Evolutionary conservation across 2,113 vertebrate genomes (phyloP).

Genomic region (Morone saxatilis): DNA sequence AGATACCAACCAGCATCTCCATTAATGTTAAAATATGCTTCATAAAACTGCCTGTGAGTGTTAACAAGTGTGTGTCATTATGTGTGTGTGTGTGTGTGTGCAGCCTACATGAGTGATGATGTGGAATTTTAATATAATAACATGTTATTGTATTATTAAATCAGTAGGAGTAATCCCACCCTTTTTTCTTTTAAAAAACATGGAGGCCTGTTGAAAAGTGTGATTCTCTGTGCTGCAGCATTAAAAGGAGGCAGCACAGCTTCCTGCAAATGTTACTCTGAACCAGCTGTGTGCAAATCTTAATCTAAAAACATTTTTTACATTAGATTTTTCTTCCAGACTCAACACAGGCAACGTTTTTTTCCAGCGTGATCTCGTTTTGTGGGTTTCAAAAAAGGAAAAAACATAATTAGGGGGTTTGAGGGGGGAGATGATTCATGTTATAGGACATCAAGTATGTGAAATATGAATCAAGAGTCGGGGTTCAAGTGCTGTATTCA

Average conservation of each 20-base stretch:
- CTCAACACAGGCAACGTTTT: not conserved
- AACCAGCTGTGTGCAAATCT: not conserved
- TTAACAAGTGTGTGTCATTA: no score
- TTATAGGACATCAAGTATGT: not conserved
- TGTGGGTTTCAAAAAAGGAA: not conserved
- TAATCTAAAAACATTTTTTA: not conserved
- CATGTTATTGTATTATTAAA: not conserved
- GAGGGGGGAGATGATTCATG: not conserved
- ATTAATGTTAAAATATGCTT: not conserved
- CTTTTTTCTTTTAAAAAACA: no score
- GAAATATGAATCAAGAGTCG: not conserved
- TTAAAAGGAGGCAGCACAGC: constrained; percentile 9
- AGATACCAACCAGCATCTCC: constrained; percentile 7
- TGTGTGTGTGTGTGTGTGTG: no score
- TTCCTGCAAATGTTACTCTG: constrained; percentile 31
- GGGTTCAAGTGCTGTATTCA: not conserved
- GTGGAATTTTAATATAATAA: not conserved
- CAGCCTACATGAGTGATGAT: not conserved
- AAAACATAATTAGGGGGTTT: not conserved
- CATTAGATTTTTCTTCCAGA: not conserved
- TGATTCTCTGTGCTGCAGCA: not conserved
- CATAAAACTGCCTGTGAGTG: not conserved
- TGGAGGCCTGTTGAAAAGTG: not conserved
- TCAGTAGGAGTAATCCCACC: not conserved
- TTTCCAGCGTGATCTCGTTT: not conserved